Percentiles rank a stretch among this genome's conserved stretches.
Conservation (phyloP, 2,113 vertebrate species). For the Prinia subflava region DNA sequence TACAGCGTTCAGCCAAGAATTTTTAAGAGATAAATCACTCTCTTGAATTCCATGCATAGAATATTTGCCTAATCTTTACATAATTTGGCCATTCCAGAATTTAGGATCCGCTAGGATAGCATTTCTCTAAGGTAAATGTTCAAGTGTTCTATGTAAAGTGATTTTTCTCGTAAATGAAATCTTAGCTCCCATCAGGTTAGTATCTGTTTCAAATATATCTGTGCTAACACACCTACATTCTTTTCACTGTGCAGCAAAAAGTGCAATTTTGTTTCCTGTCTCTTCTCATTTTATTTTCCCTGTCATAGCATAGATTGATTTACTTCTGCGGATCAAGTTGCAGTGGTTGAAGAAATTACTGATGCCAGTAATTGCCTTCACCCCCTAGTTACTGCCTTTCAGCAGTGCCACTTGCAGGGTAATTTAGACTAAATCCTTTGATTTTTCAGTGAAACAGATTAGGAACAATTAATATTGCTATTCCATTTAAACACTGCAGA, state of each 20-base stretch:
- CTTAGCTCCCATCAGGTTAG: neutral
- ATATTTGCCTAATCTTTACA: neutral
- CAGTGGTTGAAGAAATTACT: conserved; percentile 4
- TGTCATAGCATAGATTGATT: neutral
- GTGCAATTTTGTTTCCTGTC: neutral
- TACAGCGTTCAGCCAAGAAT: neutral
- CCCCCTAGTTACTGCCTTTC: neutral
- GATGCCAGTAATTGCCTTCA: neutral
- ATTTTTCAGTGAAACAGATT: neutral
- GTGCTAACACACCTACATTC: neutral
- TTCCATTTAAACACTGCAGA: neutral
- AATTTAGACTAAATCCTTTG: neutral
- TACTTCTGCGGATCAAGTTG: neutral
- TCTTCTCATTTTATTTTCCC: neutral
- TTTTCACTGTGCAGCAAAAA: neutral
- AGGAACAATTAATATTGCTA: neutral
- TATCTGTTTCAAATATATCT: neutral
- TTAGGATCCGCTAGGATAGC: neutral
- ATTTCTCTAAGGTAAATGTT: neutral
- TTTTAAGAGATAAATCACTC: neutral
- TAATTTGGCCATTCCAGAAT: neutral
- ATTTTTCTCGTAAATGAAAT: neutral
- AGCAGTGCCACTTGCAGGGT: neutral
- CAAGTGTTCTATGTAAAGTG: neutral
- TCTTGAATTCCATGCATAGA: neutral